These are phyloP conservation scores for Poecilobothrus nobilitatus DNA, from an alignment of 2,888 invertebrate genomes.

Conservation along the genomic window DNA sequence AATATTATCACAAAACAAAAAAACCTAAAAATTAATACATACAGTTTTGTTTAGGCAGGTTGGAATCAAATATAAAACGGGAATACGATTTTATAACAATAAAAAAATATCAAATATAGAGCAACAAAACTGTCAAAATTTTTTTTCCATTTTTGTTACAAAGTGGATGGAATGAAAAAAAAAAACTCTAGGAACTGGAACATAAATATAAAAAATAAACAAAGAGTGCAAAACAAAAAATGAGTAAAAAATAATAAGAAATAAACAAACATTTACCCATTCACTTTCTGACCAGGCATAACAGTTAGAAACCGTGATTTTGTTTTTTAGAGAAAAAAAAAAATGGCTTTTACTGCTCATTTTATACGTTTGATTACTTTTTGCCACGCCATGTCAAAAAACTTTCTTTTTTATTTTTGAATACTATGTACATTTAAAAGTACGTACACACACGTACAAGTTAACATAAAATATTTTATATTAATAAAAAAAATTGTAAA, in stretches of 20 bases:
- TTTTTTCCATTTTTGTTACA: not conserved
- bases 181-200: not conserved
- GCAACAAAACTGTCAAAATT: not conserved
- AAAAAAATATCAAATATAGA: not conserved
- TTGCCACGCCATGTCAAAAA: not conserved
- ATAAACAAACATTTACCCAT: not conserved
- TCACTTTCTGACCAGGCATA: not conserved
- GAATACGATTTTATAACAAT: not conserved
- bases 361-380: not conserved
- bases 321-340: too few species aligned
- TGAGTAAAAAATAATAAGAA: not conserved
- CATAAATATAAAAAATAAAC: slow-evolving; percentile 5
- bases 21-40: not conserved
- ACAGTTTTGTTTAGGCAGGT: not conserved
- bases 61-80: too few species aligned
- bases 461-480: too few species aligned
- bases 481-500: too few species aligned
- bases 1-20: not conserved
- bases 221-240: too few species aligned
- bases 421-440: not conserved
- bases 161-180: not conserved
- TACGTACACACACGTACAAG: too few species aligned
- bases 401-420: not conserved
- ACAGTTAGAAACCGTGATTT: not conserved
- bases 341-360: not conserved